These are phyloP conservation scores for Dendroctonus valens DNA, from an alignment of 1,140 invertebrate genomes.

Conservation along the genomic window DNA sequence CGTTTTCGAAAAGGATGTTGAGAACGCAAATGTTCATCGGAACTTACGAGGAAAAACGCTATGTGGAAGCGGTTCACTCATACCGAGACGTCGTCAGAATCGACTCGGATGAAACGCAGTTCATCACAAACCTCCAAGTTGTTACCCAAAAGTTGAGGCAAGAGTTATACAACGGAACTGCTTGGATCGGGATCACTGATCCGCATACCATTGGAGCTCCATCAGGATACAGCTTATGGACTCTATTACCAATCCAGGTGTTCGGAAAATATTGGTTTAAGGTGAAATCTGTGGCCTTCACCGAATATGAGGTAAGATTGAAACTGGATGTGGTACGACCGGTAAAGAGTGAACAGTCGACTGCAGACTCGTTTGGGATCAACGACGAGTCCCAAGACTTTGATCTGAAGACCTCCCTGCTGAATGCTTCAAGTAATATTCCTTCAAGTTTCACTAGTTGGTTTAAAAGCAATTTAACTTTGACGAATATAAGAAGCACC, in stretches of 20 bases:
- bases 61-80: constrained; percentile 36
- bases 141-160: constrained; percentile 33
- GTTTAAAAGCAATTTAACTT: constrained; percentile 24
- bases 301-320: constrained; percentile 37
- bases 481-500: constrained; percentile 36
- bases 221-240: constrained; percentile 40
- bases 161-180: background rate
- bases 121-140: constrained; percentile 36
- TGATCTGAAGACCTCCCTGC: constrained; percentile 15
- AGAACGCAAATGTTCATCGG: constrained; percentile 41
- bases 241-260: constrained; percentile 36
- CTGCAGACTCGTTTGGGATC: background rate
- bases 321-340: constrained; percentile 37
- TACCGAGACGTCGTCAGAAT: constrained; percentile 42
- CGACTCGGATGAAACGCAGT: constrained; percentile 32
- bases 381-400: constrained; percentile 5
- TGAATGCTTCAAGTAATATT: constrained; percentile 18
- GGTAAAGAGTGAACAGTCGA: background rate
- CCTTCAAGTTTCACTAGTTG: constrained; percentile 15
- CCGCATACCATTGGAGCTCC: constrained; percentile 38
- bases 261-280: constrained; percentile 42
- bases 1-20: constrained; percentile 39
- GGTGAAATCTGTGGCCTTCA: constrained; percentile 41
- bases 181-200: constrained; percentile 42
- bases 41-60: constrained; percentile 40